Conservation (phyloP, 2,888 invertebrate genomes). For the Brachylomia viminalis region DNA sequence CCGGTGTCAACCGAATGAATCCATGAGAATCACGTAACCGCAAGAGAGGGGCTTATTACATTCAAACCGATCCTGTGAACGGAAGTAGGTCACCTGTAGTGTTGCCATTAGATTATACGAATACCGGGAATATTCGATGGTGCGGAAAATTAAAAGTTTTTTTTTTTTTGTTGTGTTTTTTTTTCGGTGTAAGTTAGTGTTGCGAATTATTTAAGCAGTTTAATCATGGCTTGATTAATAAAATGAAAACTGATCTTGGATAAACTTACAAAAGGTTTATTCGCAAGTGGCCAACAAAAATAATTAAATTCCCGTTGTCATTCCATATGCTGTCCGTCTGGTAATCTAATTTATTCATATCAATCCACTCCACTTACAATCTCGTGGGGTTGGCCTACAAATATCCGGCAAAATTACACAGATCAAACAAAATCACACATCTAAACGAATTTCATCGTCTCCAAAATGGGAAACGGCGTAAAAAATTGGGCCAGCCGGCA, state of each 20-base stretch:
- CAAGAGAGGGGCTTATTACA: constrained; percentile 43
- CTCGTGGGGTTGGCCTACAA: constrained; percentile 6
- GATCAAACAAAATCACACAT: constrained; percentile 45
- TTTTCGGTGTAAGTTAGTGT: neutral
- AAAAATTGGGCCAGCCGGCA: constrained; percentile 60
- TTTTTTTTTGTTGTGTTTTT: neutral
- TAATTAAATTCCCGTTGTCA: neutral
- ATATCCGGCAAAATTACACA: constrained; percentile 38
- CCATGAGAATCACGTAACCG: constrained; percentile 54
- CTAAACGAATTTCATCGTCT: constrained; percentile 52
- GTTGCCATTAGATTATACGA: constrained; percentile 39
- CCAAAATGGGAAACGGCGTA: constrained; percentile 57
- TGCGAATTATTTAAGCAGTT: too few relatives aligned
- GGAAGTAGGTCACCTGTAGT: constrained; percentile 65
- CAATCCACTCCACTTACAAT: constrained; percentile 18
- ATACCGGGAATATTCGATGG: constrained; percentile 18
- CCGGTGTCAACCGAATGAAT: constrained; percentile 31
- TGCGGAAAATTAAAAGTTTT: constrained; percentile 27
- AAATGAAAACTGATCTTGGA: too few relatives aligned
- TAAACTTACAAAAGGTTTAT: too few relatives aligned
- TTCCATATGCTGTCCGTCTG: neutral
- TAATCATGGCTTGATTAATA: too few relatives aligned
- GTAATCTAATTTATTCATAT: neutral
- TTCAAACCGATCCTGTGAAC: constrained; percentile 39
- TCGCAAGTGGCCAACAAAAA: neutral